These are phyloP conservation scores for Tetraneura akinire DNA, from an alignment of 1,140 invertebrate genomes.

Conservation along the genomic window DNA sequence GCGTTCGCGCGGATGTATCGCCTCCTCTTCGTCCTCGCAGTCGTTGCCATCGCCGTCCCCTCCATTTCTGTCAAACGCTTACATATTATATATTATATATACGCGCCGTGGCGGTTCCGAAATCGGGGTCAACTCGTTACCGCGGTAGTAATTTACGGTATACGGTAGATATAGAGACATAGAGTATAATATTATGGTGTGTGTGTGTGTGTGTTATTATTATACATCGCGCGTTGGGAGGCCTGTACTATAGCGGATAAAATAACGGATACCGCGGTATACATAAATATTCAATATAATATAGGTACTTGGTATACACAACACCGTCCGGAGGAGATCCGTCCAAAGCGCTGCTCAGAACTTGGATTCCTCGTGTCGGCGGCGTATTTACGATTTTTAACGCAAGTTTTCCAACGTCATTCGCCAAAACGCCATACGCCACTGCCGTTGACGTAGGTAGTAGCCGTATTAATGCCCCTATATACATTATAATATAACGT, in stretches of 20 bases:
- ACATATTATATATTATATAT: constrained; percentile 8
- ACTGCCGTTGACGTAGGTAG: too few relatives aligned
- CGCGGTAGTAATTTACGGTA: neutral
- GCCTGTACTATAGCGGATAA: neutral
- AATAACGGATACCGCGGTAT: neutral
- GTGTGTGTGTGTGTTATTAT: neutral
- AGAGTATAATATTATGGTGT: neutral
- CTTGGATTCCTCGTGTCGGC: too few relatives aligned
- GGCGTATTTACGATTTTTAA: too few relatives aligned
- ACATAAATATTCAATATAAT: too few relatives aligned
- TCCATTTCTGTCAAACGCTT: too few relatives aligned
- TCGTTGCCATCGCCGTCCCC: neutral
- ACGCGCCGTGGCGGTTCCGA: constrained; percentile 33
- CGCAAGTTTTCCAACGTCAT: too few relatives aligned
- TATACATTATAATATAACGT: too few relatives aligned
- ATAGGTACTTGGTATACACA: too few relatives aligned
- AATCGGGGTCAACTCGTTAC: constrained; percentile 29
- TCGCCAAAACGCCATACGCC: too few relatives aligned
- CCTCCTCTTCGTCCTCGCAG: constrained; percentile 11
- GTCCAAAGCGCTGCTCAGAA: too few relatives aligned
- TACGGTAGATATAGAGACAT: too few relatives aligned
- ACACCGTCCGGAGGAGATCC: neutral
- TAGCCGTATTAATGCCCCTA: too few relatives aligned
- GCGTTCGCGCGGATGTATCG: constrained; percentile 37
- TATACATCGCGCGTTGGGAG: neutral